These are phyloP conservation scores for Cetonia aurata DNA, from an alignment of 2,888 invertebrate genomes.

Conservation along the genomic window DNA sequence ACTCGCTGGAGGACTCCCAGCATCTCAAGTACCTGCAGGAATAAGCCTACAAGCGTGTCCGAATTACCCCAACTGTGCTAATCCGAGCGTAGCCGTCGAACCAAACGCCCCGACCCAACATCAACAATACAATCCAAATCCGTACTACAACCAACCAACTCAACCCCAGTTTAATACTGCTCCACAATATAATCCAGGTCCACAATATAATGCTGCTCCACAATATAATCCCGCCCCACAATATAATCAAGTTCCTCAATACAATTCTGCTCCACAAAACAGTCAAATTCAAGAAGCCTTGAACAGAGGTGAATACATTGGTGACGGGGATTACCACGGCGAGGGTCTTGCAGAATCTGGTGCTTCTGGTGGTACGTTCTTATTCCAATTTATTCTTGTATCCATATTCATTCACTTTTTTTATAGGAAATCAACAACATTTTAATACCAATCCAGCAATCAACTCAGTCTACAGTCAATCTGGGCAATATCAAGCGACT, in stretches of 20 bases:
- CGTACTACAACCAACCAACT: conserved; percentile 34
- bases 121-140: conserved; percentile 37
- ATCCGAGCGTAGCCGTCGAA: conserved; percentile 64
- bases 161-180: conserved; percentile 45
- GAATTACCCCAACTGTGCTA: conserved; percentile 64
- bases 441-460: conserved; percentile 48
- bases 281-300: conserved; percentile 52
- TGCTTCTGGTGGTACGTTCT: conserved; percentile 53
- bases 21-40: conserved; percentile 63
- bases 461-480: conserved; percentile 48
- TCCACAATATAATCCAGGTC: conserved; percentile 33
- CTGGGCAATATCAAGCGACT: conserved; percentile 49
- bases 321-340: conserved; percentile 65
- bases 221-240: conserved; percentile 38
- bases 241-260: conserved; percentile 41
- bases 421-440: conserved; percentile 42
- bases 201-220: conserved; percentile 32
- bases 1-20: conserved; percentile 64
- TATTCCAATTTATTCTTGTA: not conserved
- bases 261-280: conserved; percentile 26
- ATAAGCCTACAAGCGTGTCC: conserved; percentile 65
- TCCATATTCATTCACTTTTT: not conserved
- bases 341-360: conserved; percentile 66
- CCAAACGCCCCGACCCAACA: conserved; percentile 53
- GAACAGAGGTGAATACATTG: conserved; percentile 63